Conservation (phyloP, 2,888 invertebrate genomes). For the Noctua janthe region DNA sequence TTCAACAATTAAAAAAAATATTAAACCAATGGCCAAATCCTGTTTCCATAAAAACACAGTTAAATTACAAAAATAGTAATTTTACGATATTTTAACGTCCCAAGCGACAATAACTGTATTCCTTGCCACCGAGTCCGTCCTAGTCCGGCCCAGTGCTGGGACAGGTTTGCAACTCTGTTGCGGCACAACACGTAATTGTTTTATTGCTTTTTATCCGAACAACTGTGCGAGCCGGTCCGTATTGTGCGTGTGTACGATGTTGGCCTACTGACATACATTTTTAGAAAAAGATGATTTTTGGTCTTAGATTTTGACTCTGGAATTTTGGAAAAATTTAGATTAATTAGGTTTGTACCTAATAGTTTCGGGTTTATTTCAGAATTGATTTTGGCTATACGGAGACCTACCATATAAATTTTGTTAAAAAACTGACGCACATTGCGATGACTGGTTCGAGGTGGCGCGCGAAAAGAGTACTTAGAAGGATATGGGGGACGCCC, state of each 20-base stretch:
- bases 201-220: constrained; percentile 76
- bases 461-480: neutral
- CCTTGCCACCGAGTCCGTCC: constrained; percentile 24
- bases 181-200: constrained; percentile 75
- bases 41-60: constrained; percentile 9
- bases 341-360: neutral
- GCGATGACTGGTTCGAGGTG: neutral
- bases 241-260: constrained; percentile 69
- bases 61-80: constrained; percentile 32
- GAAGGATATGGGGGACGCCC: neutral
- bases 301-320: neutral
- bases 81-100: constrained; percentile 48
- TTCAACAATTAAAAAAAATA: neutral
- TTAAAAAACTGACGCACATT: neutral
- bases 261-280: constrained; percentile 77
- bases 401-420: neutral
- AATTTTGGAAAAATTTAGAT: neutral
- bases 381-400: neutral
- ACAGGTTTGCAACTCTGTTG: constrained; percentile 85
- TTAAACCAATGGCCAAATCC: neutral
- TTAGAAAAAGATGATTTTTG: neutral
- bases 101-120: constrained; percentile 36
- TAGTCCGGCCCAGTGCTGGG: constrained; percentile 73
- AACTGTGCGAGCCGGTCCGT: constrained; percentile 74
- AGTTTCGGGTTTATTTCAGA: neutral